These are phyloP conservation scores for Caenorhabditis uteleia DNA, from an alignment of 2,888 invertebrate genomes.

Conservation along the genomic window DNA sequence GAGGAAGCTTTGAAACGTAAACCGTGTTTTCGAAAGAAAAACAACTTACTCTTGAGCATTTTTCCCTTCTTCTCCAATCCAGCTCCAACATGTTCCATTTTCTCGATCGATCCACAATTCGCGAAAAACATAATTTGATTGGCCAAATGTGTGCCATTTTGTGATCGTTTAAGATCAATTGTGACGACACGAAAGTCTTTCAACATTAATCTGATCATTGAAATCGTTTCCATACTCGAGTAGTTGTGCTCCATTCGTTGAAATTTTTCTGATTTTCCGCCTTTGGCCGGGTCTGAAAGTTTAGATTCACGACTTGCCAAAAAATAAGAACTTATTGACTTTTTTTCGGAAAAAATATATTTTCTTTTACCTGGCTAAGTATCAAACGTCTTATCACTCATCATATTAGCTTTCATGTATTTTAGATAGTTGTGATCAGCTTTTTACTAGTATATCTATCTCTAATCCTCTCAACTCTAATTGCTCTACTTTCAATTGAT, in stretches of 20 bases:
- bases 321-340: not conserved
- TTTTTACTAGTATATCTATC: no score
- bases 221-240: conserved; percentile 42
- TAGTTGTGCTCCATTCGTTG: conserved; percentile 26
- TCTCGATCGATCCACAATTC: conserved; percentile 38
- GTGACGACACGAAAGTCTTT: conserved; percentile 57
- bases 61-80: conserved; percentile 22
- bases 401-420: not conserved
- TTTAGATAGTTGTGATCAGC: no score
- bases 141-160: conserved; percentile 46
- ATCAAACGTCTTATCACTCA: conserved; percentile 2
- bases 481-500: no score
- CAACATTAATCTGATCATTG: conserved; percentile 20
- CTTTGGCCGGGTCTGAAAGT: conserved; percentile 6
- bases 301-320: not conserved
- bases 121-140: conserved; percentile 54
- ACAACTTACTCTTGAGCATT: conserved; percentile 17
- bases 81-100: conserved; percentile 38
- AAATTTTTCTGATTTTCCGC: conserved; percentile 31
- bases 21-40: not conserved
- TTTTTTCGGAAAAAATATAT: not conserved
- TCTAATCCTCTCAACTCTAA: no score
- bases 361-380: not conserved
- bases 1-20: no score
- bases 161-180: conserved; percentile 46